Conservation (phyloP, 2,888 invertebrate species). For the Smittia aterrima region DNA sequence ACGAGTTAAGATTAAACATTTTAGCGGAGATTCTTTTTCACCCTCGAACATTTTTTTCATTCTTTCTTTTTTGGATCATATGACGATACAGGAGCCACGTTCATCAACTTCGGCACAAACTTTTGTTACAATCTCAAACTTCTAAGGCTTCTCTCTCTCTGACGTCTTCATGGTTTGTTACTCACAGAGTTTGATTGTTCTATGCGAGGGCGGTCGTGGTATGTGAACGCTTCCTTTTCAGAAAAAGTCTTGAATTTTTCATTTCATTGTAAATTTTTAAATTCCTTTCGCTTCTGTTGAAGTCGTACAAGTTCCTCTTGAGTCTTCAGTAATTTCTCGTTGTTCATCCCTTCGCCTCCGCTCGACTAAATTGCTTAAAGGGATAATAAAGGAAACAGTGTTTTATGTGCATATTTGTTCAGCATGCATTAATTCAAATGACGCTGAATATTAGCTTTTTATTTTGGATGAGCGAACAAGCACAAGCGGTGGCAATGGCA, state of each 20-base stretch:
- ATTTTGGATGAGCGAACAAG: slow-evolving; percentile 3
- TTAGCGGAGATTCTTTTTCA: neutral
- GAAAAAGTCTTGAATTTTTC: neutral
- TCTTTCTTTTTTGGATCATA: neutral
- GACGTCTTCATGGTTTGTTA: too few species aligned
- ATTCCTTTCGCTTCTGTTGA: neutral
- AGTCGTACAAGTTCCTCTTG: neutral
- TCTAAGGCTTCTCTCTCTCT: too few species aligned
- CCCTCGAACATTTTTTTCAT: too few species aligned
- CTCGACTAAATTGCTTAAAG: slow-evolving; percentile 30
- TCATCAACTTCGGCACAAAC: too few species aligned
- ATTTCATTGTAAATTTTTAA: neutral
- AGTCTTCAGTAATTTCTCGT: neutral
- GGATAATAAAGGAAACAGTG: slow-evolving; percentile 39
- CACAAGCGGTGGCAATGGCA: neutral
- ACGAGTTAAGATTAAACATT: slow-evolving; percentile 14
- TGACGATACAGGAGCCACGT: neutral
- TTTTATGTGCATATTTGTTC: slow-evolving; percentile 22
- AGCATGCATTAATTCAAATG: slow-evolving; percentile 34
- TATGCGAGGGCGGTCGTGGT: too few species aligned
- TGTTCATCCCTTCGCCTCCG: neutral
- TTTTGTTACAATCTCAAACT: too few species aligned
- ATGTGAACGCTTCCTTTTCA: too few species aligned
- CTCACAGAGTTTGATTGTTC: too few species aligned
- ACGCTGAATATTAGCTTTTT: slow-evolving; percentile 33